Percentiles rank a stretch among this genome's conserved stretches.
These are phyloP conservation scores for Anseranas semipalmata DNA, from an alignment of 2,113 vertebrate species.

Conservation along the genomic window DNA sequence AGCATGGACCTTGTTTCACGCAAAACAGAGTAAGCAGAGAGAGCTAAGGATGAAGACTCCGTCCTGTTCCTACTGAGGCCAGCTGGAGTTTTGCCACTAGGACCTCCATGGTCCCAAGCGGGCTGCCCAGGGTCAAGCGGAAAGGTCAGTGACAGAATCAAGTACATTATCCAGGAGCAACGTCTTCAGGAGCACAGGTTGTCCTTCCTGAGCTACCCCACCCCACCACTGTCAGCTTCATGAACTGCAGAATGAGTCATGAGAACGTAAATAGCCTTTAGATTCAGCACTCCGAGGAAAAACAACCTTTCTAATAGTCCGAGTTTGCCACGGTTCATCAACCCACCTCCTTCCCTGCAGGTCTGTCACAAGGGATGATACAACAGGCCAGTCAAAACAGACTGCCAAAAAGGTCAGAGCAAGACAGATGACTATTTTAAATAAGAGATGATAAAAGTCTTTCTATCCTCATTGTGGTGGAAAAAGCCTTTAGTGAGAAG, in stretches of 20 bases:
- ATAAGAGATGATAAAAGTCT: constrained; percentile 24
- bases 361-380: neutral
- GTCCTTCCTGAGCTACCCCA: neutral
- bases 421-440: neutral
- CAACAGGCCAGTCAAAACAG: constrained; percentile 13
- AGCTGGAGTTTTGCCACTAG: neutral
- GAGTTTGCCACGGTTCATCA: neutral
- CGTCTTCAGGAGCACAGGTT: neutral
- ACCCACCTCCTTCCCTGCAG: neutral
- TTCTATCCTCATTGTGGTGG: neutral
- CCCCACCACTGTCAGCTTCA: neutral
- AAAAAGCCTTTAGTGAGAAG: constrained; percentile 18
- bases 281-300: neutral
- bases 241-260: constrained; percentile 5
- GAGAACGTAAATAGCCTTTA: neutral
- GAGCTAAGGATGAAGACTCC: neutral
- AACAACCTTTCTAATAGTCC: neutral
- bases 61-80: neutral
- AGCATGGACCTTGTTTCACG: neutral
- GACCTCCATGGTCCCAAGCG: neutral
- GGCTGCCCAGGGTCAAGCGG: neutral
- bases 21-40: neutral
- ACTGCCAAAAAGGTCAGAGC: constrained; percentile 22
- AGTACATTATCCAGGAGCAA: neutral
- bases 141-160: neutral